These are phyloP conservation scores for Conus ventricosus DNA, from an alignment of 1,140 invertebrate species.

Conservation along the genomic window DNA sequence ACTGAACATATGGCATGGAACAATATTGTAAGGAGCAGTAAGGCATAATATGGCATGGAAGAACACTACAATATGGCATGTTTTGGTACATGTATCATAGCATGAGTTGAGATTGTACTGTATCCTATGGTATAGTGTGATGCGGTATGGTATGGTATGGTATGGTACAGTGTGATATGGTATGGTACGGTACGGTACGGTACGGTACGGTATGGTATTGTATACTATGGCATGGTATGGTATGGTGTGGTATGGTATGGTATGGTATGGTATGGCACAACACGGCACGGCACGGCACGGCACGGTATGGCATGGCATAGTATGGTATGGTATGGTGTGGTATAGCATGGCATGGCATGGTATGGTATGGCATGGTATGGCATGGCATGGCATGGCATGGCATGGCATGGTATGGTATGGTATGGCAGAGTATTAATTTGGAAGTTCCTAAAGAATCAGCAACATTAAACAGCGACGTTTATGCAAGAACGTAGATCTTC, in stretches of 20 bases:
- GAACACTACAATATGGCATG: not conserved
- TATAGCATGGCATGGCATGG: conserved; percentile 54
- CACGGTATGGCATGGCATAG: conserved; percentile 50
- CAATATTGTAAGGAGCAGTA: not conserved
- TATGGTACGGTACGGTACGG: conserved; percentile 34
- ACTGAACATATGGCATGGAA: conserved; percentile 40
- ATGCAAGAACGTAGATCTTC: no score
- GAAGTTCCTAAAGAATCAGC: no score
- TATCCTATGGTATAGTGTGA: conserved; percentile 58
- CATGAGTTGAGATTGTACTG: conserved; percentile 36
- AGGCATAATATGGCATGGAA: conserved; percentile 31
- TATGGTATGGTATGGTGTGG: conserved; percentile 54
- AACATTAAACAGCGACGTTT: no score
- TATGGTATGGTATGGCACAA: conserved; percentile 42
- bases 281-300: conserved; percentile 38
- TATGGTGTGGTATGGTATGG: conserved; percentile 42
- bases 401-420: conserved; percentile 52
- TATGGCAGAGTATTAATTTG: conserved; percentile 39
- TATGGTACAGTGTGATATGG: conserved; percentile 50
- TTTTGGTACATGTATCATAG: not conserved
- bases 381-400: conserved; percentile 56
- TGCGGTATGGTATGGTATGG: conserved; percentile 53
- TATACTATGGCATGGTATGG: conserved; percentile 41
- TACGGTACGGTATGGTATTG: conserved; percentile 37
- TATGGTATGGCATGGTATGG: conserved; percentile 57